Conservation (phyloP, 1,140 invertebrate genomes). For the Scaptomyza montana region DNA sequence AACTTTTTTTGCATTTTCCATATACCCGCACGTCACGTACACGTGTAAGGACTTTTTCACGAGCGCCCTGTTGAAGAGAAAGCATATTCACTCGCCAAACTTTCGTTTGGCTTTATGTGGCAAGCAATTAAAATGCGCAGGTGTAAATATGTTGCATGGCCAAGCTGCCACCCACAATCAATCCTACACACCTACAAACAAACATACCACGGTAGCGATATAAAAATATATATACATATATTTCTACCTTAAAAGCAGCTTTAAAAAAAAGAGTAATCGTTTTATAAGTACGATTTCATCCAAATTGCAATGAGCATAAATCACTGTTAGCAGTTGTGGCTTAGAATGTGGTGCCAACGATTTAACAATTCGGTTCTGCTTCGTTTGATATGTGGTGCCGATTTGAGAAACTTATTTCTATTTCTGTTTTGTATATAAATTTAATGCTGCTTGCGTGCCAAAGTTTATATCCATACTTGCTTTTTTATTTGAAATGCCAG, state of each 20-base stretch:
- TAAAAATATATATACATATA: slow-evolving; percentile 35
- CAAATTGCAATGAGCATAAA: slow-evolving; percentile 62
- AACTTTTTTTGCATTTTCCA: too few relatives aligned
- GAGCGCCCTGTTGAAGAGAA: not conserved
- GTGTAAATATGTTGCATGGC: slow-evolving; percentile 21
- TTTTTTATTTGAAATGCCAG: not conserved
- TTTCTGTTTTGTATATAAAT: slow-evolving; percentile 1
- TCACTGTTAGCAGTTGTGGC: slow-evolving; percentile 24
- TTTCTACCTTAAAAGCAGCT: slow-evolving; percentile 29
- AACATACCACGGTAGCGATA: slow-evolving; percentile 8
- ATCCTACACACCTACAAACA: not conserved
- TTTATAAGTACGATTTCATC: slow-evolving; percentile 54
- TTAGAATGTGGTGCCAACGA: slow-evolving; percentile 5
- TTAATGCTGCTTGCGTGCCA: slow-evolving; percentile 1
- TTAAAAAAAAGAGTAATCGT: slow-evolving; percentile 18
- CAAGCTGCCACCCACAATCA: not conserved
- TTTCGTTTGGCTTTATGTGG: slow-evolving; percentile 36
- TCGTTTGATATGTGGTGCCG: slow-evolving; percentile 22
- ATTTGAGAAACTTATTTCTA: slow-evolving; percentile 18
- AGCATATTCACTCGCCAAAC: slow-evolving; percentile 12
- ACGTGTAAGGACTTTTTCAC: too few relatives aligned
- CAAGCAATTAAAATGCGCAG: slow-evolving; percentile 55
- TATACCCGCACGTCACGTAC: too few relatives aligned
- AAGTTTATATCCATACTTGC: not conserved
- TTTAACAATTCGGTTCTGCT: slow-evolving; percentile 14